Conservation (phyloP, 35 echinoderm and acorn worm species). For the Ptychodera flava region DNA sequence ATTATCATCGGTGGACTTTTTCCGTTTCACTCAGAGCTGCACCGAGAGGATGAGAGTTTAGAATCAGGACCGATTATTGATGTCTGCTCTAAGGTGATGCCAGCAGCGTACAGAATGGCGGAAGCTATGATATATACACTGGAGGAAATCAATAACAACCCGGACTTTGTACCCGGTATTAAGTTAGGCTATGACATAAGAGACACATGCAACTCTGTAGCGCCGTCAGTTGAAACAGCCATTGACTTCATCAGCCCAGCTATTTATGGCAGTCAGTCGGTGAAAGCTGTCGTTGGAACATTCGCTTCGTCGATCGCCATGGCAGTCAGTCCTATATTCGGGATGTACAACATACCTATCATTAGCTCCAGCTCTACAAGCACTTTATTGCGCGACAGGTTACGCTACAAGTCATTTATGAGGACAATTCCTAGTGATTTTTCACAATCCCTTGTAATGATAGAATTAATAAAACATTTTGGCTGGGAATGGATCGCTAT, state of each 20-base stretch:
- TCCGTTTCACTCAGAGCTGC: not conserved
- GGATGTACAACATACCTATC: constrained; percentile 20
- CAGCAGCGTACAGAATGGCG: not conserved
- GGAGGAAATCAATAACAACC: not conserved
- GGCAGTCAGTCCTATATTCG: not conserved
- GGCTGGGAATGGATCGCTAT: constrained; percentile 69
- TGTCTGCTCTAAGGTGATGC: not conserved
- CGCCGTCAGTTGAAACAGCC: not conserved
- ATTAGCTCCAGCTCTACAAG: constrained; percentile 64
- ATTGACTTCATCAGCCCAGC: not conserved
- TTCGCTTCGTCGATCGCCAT: not conserved
- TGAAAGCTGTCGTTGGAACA: not conserved
- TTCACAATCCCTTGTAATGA: constrained; percentile 43
- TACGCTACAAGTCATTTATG: constrained; percentile 51
- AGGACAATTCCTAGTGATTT: constrained; percentile 54
- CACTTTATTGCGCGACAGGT: constrained; percentile 41
- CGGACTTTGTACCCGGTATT: not conserved
- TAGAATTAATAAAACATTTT: constrained; percentile 35
- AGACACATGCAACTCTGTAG: not conserved
- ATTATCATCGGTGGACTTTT: not conserved
- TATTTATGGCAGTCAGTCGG: not conserved
- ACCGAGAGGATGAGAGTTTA: not conserved
- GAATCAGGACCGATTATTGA: not conserved
- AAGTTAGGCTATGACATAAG: not conserved
- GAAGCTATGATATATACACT: not conserved